Base-by-base conservation (phyloP, 1,140 invertebrate genomes). In the Melitaea cinxia region DNA sequence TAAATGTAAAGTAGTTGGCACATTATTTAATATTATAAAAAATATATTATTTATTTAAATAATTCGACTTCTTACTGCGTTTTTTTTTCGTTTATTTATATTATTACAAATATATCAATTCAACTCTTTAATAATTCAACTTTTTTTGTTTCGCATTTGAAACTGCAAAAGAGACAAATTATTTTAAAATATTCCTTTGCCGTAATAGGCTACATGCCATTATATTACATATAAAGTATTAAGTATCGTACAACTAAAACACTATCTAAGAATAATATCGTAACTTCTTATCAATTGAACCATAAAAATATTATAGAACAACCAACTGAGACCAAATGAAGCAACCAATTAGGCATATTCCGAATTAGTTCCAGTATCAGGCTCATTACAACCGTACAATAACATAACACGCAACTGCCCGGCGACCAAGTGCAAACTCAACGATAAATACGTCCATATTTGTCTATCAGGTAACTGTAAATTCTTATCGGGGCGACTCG, bases 381-480 rank as follows among this genome's bases (percentile, higher is more conserved):
- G 54, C 74, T 83, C 82, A 83, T 87, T 80, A 87, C 75, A 63
- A 52, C 52, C 60, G 62, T 78, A 77, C 83, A 87, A 87, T 84
- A 74, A 83, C 69, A 80, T 80, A 79, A 79, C 77, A 66, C 75
- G 70, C 55, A 2, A 70, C 70, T 74, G 71, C 77, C 63, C 52
- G 60, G 74, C 42, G 42, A 54, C 23, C 30, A 47, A 80, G 79
- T 81, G 84, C 82, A 88, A 89, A 85, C 72, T 74, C 73, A 69
- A 77, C 81, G 85, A 90, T 89, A 90, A 89, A 87, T 80, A 82
- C 77, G 80, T 85, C 88, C 86, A 84, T 90, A 90, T 90, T 90
- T 88, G 88, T 90, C 85, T 90, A 90, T 90, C 85, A 77, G 81
- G 73, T 80, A 80, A 83, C 88, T 81, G 78, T 84, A 82, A 80